These are phyloP conservation scores for Drosophila heteroneura DNA, from an alignment of 2,888 invertebrate genomes.

Conservation along the genomic window DNA sequence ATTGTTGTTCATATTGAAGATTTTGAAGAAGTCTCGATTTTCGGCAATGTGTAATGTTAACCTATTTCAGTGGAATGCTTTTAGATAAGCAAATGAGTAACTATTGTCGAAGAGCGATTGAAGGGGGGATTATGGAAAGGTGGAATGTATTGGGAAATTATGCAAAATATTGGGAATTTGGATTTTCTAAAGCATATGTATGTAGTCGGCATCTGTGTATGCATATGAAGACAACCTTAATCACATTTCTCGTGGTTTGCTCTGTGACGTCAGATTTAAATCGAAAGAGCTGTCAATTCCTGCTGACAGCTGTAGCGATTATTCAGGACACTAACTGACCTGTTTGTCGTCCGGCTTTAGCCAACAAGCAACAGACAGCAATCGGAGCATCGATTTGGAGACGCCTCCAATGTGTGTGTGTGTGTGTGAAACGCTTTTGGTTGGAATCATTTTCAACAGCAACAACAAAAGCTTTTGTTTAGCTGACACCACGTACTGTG, in stretches of 20 bases:
- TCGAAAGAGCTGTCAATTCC: conserved; percentile 20
- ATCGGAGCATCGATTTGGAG: conserved; percentile 27
- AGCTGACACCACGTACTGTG: conserved; percentile 34
- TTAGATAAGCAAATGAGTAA: too few relatives aligned
- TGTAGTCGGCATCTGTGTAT: background rate
- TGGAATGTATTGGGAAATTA: background rate
- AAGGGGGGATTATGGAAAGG: background rate
- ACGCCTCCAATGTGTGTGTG: conserved; percentile 7
- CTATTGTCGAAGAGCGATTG: background rate
- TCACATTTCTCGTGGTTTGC: background rate
- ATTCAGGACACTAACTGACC: conserved; percentile 29
- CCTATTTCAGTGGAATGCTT: too few relatives aligned
- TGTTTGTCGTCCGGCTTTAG: background rate
- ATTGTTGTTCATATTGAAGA: background rate
- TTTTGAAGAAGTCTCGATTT: background rate
- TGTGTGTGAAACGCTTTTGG: conserved; percentile 11
- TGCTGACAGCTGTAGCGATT: conserved; percentile 26
- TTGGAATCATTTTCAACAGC: conserved; percentile 32
- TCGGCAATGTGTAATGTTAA: too few relatives aligned
- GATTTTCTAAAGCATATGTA: background rate
- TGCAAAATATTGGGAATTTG: background rate
- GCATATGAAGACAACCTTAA: background rate
- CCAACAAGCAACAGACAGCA: conserved; percentile 17
- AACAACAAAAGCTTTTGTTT: conserved; percentile 53
- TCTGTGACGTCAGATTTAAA: too few relatives aligned